phyloP scores from a whole-genome alignment of 2,797 vertebrate genomes.

The Kryptolebias ocellatus region DNA sequence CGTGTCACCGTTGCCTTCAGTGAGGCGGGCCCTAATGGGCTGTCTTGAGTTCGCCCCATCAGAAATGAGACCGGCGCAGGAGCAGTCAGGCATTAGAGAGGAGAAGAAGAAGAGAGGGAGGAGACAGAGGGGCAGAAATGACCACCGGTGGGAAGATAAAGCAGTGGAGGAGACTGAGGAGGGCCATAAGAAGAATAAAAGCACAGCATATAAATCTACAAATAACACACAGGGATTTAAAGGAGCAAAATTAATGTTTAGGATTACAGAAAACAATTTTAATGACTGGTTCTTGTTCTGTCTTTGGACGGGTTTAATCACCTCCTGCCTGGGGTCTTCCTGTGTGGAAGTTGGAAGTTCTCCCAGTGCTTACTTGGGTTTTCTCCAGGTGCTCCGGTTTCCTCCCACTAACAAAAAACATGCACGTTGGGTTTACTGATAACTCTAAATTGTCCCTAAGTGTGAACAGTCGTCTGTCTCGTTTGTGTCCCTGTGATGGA shows the following conservation, averaged over 20 bases:
- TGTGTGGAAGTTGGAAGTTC: no score
- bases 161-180: conserved; percentile 33
- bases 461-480: no score
- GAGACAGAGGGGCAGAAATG: conserved; percentile 28
- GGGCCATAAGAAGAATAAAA: conserved; percentile 34
- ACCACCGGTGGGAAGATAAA: conserved; percentile 61
- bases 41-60: conserved; percentile 60
- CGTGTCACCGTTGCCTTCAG: conserved; percentile 72
- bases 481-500: no score
- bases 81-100: conserved; percentile 41
- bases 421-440: no score
- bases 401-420: no score
- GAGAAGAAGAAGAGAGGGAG: conserved; percentile 17
- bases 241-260: conserved; percentile 6
- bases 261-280: no score
- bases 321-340: no score
- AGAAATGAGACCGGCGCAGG: conserved; percentile 51
- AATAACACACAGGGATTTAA: neutral
- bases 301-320: no score
- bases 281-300: no score
- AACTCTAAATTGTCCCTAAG: no score
- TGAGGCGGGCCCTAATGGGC: conserved; percentile 64
- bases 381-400: no score
- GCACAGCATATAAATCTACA: conserved; percentile 2
- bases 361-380: no score